Base-by-base conservation (phyloP, 1,140 invertebrate genomes). In the Lordiphosa collinella region DNA sequence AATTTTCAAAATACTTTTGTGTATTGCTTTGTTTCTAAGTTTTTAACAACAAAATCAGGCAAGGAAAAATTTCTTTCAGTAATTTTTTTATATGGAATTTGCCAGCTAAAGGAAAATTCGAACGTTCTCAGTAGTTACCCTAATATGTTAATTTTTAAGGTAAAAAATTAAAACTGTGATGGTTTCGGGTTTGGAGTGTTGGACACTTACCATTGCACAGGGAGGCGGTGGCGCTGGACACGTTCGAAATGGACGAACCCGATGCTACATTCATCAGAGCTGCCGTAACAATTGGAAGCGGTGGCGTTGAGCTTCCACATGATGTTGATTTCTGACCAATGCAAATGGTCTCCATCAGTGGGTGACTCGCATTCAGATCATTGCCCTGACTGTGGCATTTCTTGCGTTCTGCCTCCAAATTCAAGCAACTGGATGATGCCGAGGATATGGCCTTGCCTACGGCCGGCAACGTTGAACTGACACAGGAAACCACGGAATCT, bases 401-500 rank as follows among this genome's bases (percentile, higher is more conserved):
- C 46, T 84, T 84, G 36, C 73, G 79, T 8, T 84, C 78, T 29
- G 51, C 9, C 22, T 82, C 78, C 25, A 54, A 35, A 9, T 73
- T 53, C 38, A 46, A 59, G 49, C 78, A 85, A 6, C 22, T 29
- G 50, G 60, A 62, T 7, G 62, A 63, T 22, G 74, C 44, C 25
- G 78, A 72, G 46, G 72, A 68, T 29, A 61, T 61, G 50, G 68
- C 62, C 67, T 82, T 82, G 58, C 78, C 78, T 16, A 76, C 62
- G 41, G 52, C 53, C 53, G 78, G 78, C 51, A 82, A 35, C n/a
- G 78, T 82, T 32, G 78, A 84, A 34, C 79, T 85, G 37, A 84
- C 78, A 62, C 78, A 84, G 79, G 78, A 84, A 78, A 84, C 78
- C 72, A 84, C 79, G 57, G 78, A 84, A 64, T 84, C 78, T 47